These are phyloP conservation scores for Cynopterus brachyotis DNA, from an alignment of 2,113 vertebrate genomes.

Conservation along the genomic window DNA sequence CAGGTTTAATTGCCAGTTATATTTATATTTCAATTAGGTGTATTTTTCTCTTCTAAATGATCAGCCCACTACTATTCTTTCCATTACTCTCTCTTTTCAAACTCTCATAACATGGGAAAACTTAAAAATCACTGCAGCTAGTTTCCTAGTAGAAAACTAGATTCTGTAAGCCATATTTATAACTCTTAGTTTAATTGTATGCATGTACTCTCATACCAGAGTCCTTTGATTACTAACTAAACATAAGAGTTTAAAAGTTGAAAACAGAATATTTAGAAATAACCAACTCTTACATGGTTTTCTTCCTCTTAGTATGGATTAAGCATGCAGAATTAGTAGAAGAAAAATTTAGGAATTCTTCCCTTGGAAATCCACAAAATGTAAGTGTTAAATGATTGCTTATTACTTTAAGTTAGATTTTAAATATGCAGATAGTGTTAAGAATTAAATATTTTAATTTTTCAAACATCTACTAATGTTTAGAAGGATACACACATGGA, in stretches of 20 bases:
- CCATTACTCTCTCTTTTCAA: not conserved
- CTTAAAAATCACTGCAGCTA: not conserved
- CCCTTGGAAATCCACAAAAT: not conserved
- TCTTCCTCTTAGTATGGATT: not conserved
- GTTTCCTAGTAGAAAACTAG: constrained; percentile 15
- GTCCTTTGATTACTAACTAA: not conserved
- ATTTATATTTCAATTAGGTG: not conserved
- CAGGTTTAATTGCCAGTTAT: not conserved
- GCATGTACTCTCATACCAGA: not conserved
- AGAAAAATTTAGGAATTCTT: constrained; percentile 10
- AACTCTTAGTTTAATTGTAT: constrained; percentile 45
- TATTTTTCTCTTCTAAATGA: constrained; percentile 2
- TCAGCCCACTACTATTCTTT: not conserved
- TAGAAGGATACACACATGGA: not conserved
- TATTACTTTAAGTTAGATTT: not conserved
- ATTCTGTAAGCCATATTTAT: not conserved
- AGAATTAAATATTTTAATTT: constrained; percentile 38
- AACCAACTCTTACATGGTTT: not conserved
- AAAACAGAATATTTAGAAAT: not conserved
- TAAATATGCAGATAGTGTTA: not conserved
- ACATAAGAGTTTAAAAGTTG: not conserved
- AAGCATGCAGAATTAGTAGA: not conserved
- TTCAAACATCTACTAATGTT: not conserved
- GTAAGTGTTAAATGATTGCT: not conserved
- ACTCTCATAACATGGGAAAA: not conserved